Conservation (phyloP, 1,140 invertebrate species). For the Gerris buenoi region DNA sequence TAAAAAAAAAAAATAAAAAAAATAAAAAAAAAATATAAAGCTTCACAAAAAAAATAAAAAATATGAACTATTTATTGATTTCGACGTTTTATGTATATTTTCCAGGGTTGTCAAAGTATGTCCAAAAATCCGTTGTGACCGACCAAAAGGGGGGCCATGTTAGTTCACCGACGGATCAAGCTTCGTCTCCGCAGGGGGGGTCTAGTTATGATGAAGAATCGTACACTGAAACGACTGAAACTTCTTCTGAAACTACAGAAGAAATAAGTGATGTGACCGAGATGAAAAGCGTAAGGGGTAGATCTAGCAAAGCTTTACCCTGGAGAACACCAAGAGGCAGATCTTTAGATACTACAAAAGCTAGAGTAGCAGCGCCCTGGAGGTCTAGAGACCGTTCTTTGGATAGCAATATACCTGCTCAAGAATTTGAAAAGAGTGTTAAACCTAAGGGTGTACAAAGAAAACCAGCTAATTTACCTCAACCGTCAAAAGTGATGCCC, state of each 20-base stretch:
- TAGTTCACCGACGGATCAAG: conserved; percentile 10
- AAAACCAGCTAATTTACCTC: background rate
- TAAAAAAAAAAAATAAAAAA: too few relatives aligned
- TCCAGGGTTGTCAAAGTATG: conserved; percentile 24
- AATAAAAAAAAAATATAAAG: too few relatives aligned
- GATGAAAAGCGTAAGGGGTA: background rate
- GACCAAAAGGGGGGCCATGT: conserved; percentile 23
- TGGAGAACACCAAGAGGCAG: conserved; percentile 17
- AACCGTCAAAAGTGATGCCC: conserved; percentile 3
- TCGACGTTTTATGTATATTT: conserved; percentile 12
- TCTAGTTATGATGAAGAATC: background rate
- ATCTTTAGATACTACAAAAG: conserved; percentile 7
- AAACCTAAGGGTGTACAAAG: background rate
- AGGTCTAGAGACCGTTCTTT: conserved; percentile 17
- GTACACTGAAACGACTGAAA: background rate
- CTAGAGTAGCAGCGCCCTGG: conserved; percentile 14
- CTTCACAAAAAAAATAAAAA: too few relatives aligned
- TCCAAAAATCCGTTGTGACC: conserved; percentile 20
- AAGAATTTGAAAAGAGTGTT: conserved; percentile 5
- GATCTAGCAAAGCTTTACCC: conserved; percentile 9
- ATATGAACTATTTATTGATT: too few relatives aligned
- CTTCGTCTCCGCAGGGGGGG: background rate
- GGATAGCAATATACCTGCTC: conserved; percentile 3
- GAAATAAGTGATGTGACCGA: background rate
- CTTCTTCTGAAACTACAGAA: background rate